Conservation (phyloP, 2,113 vertebrate genomes). For the Melanerpes aurifrons region DNA sequence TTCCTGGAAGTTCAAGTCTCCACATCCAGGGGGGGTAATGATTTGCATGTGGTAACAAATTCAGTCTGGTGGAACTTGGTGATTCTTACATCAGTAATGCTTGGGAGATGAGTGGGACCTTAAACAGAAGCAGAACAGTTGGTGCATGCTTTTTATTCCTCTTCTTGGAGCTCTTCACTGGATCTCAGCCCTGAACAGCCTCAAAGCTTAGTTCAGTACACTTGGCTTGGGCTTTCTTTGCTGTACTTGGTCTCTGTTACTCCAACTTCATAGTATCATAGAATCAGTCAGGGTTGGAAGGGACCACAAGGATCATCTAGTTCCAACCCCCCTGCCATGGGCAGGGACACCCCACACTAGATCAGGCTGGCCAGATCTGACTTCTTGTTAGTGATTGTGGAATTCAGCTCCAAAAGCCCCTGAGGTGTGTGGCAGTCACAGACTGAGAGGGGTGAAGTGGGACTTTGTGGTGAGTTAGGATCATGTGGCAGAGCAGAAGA, state of each 20-base stretch:
- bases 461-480: not conserved
- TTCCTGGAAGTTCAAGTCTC: not conserved
- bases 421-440: not conserved
- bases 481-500: not conserved
- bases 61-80: not conserved
- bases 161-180: not conserved
- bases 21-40: not conserved
- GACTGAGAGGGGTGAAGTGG: not conserved
- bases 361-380: too few species aligned
- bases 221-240: not conserved
- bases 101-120: not conserved
- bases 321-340: too few species aligned
- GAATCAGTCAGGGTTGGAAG: too few species aligned
- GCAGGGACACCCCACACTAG: too few species aligned
- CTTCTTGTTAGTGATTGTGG: not conserved
- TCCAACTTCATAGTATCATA: too few species aligned
- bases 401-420: not conserved
- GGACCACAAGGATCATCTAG: too few species aligned
- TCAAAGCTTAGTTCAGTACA: not conserved
- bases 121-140: not conserved
- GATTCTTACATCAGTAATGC: not conserved
- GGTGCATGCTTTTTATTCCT: not conserved
- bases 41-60: not conserved
- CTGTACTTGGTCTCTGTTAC: not conserved
- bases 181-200: not conserved